Conservation (phyloP, 2,113 vertebrate genomes). For the Nanger granti region DNA sequence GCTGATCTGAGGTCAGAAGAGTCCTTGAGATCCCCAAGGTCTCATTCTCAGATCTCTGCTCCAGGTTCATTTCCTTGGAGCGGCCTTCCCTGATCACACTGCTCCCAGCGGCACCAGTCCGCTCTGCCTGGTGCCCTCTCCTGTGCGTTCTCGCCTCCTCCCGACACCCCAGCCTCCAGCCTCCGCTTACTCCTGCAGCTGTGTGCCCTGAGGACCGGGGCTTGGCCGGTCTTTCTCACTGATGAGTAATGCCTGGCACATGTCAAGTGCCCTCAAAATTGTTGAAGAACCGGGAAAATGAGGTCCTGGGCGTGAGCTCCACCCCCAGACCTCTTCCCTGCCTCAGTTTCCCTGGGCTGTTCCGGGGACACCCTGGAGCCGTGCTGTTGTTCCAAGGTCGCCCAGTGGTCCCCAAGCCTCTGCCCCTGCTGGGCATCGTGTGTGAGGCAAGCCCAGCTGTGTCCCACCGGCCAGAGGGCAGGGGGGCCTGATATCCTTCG, state of each 20-base stretch:
- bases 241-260: neutral
- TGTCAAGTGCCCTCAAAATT: neutral
- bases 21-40: neutral
- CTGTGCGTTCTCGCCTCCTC: neutral
- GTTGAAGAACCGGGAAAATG: neutral
- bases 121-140: accelerated
- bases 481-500: neutral
- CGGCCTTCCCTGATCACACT: no score
- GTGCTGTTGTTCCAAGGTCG: accelerated
- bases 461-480: neutral
- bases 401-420: neutral
- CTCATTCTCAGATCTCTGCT: neutral
- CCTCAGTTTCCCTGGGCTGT: neutral
- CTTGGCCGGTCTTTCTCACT: neutral
- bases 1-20: neutral
- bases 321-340: neutral
- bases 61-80: neutral
- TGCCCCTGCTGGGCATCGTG: accelerated
- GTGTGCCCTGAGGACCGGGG: neutral
- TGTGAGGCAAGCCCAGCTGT: neutral
- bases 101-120: accelerated
- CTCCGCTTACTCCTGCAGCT: no score
- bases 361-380: accelerated
- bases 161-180: neutral
- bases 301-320: accelerated